Conservation (phyloP, 2,797 vertebrate genomes). For the Centropyge bicolor region DNA sequence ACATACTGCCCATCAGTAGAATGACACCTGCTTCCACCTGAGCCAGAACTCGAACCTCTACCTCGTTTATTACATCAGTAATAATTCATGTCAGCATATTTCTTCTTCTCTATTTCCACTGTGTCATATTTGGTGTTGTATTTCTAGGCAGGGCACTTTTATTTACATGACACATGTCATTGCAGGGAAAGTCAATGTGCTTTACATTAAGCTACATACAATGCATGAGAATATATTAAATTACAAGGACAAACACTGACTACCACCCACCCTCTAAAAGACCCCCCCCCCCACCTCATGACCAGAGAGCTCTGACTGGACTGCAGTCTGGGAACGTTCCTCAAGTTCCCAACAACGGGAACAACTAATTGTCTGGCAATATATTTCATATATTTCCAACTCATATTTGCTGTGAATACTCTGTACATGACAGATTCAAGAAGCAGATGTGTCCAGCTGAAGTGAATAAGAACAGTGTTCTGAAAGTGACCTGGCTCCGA, state of each 20-base stretch:
- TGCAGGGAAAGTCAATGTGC: too few species aligned
- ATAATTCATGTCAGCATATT: background rate
- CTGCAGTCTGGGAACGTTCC: background rate
- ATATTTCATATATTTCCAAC: background rate
- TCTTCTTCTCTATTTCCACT: background rate
- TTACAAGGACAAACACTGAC: background rate
- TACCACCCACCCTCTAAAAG: too few species aligned
- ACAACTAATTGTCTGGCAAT: background rate
- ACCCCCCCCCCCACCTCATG: too few species aligned
- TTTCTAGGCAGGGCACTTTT: too few species aligned
- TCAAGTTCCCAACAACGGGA: background rate
- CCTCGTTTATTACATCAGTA: background rate
- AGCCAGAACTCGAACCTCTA: background rate
- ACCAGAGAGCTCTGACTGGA: background rate
- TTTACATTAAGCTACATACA: too few species aligned
- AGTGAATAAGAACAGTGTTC: background rate
- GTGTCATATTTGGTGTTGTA: too few species aligned
- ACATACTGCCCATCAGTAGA: background rate
- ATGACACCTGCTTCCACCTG: background rate
- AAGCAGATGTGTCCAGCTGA: background rate
- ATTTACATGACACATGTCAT: too few species aligned
- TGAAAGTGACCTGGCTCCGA: conserved; percentile 89
- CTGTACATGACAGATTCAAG: background rate
- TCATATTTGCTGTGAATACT: background rate
- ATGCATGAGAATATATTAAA: too few species aligned